These are phyloP conservation scores for Caenorhabditis inopinata DNA, from an alignment of 1,140 invertebrate genomes.

Conservation along the genomic window DNA sequence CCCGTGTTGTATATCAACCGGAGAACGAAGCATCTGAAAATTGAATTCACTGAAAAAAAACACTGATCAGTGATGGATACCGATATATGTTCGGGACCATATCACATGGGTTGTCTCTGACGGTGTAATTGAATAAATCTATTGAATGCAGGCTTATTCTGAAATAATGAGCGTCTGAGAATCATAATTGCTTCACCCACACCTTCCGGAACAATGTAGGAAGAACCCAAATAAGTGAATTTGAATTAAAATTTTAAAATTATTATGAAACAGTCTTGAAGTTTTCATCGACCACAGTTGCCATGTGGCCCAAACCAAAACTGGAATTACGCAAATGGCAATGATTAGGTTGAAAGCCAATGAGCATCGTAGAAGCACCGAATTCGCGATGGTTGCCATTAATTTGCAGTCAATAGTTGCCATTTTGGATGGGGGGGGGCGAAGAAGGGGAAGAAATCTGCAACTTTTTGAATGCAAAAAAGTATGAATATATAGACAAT, in stretches of 20 bases:
- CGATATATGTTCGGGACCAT: slow-evolving; percentile 8
- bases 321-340: not conserved
- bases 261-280: not conserved
- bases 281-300: not conserved
- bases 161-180: not conserved
- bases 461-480: not conserved
- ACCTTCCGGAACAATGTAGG: not conserved
- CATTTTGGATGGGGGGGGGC: not conserved
- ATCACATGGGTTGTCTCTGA: not conserved
- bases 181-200: too few species aligned
- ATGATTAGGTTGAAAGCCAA: not conserved
- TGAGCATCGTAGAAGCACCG: not conserved
- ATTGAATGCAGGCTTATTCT: not conserved
- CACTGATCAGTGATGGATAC: not conserved
- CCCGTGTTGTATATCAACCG: not conserved
- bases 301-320: not conserved
- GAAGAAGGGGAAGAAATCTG: too few species aligned
- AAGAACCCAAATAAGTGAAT: not conserved
- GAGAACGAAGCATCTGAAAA: slow-evolving; percentile 1
- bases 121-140: not conserved
- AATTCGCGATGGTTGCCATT: not conserved
- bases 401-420: not conserved
- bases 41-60: not conserved
- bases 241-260: slow-evolving; percentile 16
- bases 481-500: too few species aligned